Evolutionary conservation across 2,797 vertebrate species (phyloP), one percentile per base, ranked within the genome.

Genomic region (Petrocephalus sullivani): DNA sequence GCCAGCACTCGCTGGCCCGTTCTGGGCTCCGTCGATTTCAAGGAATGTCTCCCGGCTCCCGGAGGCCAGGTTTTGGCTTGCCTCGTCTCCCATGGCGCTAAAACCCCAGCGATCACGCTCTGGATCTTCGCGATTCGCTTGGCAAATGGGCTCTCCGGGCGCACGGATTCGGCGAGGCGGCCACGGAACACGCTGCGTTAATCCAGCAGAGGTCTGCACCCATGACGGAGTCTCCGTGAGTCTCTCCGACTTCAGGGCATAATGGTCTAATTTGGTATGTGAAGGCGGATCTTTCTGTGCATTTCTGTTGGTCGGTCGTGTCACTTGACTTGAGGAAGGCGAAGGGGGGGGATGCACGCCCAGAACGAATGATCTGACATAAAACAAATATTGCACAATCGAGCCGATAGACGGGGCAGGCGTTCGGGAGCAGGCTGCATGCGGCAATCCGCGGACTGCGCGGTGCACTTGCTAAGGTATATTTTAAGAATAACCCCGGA

Each of bases 301-400:
- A 33, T 78, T 57, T 58, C 54, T 12, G 51, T 54, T 54, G 28
- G 67, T 33, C 3, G 51, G 28, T 78, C 75, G 67, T 56, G 61
- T 33, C 33, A 56, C 28, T 37, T 16, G 54, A 60, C 56, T 82
- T 28, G 33, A 85, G 23, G 84, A 33, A 57, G 51, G 54, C 49
- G 28, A 28, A 12, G 7, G 33, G 60, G 4, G 19, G 33, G n/a
- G 23, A 54, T 54, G 46, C 19, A 58, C 87, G 14, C 21, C 23
- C 64, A 75, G 51, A 54, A 54, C 46, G 81, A 61, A 23, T 41
- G 57, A 58, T 23, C 8, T 60, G 83, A 84, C 21, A 14, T 78
- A 57, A 54, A 64, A 83, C 8, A 75, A 78, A 46, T 78, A 46
- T 78, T 78, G 37, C 3, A 58, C 88, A 87, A 88, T 88, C 83